Evolutionary conservation across 2,888 invertebrate species (phyloP).

Genomic region (Tetranychus piercei): DNA sequence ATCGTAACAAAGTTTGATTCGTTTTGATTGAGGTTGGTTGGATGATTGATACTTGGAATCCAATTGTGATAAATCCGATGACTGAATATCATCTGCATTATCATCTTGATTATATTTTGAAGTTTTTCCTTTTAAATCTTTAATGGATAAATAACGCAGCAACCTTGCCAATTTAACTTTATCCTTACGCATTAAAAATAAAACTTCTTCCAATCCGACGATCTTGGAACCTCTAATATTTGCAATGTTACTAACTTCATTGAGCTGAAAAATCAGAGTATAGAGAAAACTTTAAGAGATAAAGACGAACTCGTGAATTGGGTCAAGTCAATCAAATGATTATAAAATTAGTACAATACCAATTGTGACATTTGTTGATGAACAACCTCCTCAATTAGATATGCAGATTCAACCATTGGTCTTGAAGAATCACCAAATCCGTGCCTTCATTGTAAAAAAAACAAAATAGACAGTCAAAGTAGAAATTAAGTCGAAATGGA

Average conservation of each 20-base stretch:
- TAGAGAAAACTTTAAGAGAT: background rate
- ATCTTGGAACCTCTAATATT: constrained; percentile 39
- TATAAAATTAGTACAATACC: constrained; percentile 18
- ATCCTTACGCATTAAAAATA: constrained; percentile 65
- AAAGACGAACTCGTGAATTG: background rate
- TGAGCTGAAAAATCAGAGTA: background rate
- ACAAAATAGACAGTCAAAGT: background rate
- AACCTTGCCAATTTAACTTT: constrained; percentile 38
- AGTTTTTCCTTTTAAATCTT: constrained; percentile 30
- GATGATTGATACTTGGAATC: background rate
- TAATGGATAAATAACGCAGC: constrained; percentile 31
- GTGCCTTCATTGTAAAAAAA: constrained; percentile 38
- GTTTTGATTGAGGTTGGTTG: constrained; percentile 21
- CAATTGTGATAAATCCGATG: background rate
- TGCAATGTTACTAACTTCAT: constrained; percentile 41
- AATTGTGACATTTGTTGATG: constrained; percentile 58
- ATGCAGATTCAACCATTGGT: constrained; percentile 61
- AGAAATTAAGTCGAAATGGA: background rate
- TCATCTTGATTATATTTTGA: background rate
- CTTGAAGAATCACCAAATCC: constrained; percentile 76
- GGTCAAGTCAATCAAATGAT: background rate
- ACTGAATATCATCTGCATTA: background rate
- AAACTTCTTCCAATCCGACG: constrained; percentile 48
- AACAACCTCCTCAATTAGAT: constrained; percentile 62
- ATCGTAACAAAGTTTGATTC: constrained; percentile 32